Conservation (phyloP, 2,888 invertebrate genomes). For the Gastracanthus pulcherrimus region DNA sequence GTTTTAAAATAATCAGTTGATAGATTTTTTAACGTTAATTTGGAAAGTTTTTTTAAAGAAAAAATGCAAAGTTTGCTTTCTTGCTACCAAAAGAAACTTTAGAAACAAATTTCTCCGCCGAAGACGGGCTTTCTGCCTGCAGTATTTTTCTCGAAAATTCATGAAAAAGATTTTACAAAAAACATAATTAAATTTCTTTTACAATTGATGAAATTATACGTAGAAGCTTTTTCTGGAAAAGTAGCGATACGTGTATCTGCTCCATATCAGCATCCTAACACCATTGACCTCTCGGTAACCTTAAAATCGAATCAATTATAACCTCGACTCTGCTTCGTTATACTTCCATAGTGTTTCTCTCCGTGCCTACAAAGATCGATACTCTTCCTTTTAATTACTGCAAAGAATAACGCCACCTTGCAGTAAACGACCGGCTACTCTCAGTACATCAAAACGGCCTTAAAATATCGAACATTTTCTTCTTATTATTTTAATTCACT, state of each 20-base stretch:
- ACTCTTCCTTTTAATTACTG: neutral
- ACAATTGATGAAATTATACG: neutral
- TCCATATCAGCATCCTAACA: neutral
- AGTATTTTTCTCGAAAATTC: neutral
- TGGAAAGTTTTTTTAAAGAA: too few species aligned
- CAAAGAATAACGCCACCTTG: neutral
- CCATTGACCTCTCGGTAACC: neutral
- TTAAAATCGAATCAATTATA: neutral
- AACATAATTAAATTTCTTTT: neutral
- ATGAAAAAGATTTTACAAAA: neutral
- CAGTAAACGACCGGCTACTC: too few species aligned
- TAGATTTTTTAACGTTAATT: too few species aligned
- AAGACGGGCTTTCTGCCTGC: neutral
- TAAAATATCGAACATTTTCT: too few species aligned
- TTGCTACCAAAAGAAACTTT: neutral
- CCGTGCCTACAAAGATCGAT: neutral
- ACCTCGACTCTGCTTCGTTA: neutral
- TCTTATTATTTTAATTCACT: too few species aligned
- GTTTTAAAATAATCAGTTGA: too few species aligned
- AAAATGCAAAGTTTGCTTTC: neutral
- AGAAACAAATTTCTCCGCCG: neutral
- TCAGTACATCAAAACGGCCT: too few species aligned
- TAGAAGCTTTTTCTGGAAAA: neutral
- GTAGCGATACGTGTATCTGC: neutral
- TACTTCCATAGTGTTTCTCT: neutral